Evolutionary conservation across 2,113 vertebrate genomes (phyloP), one percentile per base, ranked within the genome.

Genomic region (Capreolus pygargus): DNA sequence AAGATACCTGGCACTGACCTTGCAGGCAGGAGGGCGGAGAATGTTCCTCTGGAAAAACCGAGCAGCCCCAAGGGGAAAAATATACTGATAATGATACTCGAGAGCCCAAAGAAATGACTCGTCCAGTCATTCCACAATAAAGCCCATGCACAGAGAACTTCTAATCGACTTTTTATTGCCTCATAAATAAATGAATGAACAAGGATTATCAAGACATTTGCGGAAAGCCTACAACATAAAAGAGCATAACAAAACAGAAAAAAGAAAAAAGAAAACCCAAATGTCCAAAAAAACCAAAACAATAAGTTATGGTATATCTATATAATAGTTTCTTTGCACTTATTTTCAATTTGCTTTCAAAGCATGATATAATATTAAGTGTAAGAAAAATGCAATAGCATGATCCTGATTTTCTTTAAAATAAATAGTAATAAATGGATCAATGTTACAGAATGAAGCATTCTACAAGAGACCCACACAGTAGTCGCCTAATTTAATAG

Each of bases 261-360:
- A 87, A 87, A 60, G n/a, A 17, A 91, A 92, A 87, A 64, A 78
- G 2, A 91, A 4, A 60, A 33, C 1, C 33, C 64, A 96, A 47
- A 86, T 43, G 19, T 30, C 45, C n/a, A 74, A 74, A 33, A 89
- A 86, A 89, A 45, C 23, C 83, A 61, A 78, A 81, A 58, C 30
- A 76, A 79, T 76, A 87, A 86, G 61, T 45, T n/a, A 74, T 1
- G 7, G 23, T 79, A 7, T 2, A 74, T 81, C 30, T 87, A 79
- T 19, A 15, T 43, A 88, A 61, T 19, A 64, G n/a, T 57, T 86
- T 3, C 87, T 84, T 57, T 52, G 43, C 17, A 57, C 36, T 76
- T 76, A 76, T 89, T 93, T 85, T 94, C 61, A 84, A 89, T 76
- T 76, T 93, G 96, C 93, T 95, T 93, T 52, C 89, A 33, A 96